Evolutionary conservation across 2,888 invertebrate genomes (phyloP), one percentile per base, ranked within the genome.

Genomic region (Synergus japonicus): DNA sequence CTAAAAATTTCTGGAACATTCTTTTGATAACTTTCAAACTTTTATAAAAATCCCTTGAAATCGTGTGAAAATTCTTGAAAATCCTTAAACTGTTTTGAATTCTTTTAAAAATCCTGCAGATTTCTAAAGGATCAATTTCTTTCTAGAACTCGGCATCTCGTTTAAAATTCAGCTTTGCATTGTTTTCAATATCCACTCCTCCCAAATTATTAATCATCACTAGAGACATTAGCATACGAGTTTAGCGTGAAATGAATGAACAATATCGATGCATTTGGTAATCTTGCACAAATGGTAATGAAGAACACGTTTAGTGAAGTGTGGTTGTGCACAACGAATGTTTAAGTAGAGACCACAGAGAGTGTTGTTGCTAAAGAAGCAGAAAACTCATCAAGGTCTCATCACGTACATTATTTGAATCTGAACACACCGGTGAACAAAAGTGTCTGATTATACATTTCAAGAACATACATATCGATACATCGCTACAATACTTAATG

Each of bases 381-480:
- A 69, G 44, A 18, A 15, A 29, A 49, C 15, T 15, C n/a, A 37
- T 73, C 73, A 37, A 54, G 49, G 37, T 73, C 54, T 73, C 49
- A 13, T 73, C 73, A 54, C 29, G 54, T 73, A 37, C 37, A 49
- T 73, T 9, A 37, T 13, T 37, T 73, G 73, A 73, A 46, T 54
- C 49, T 22, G 44, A 46, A 29, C 9, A 73, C 67, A 37, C 10
- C 37, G 49, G 10, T 37, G 73, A 0, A n/a, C 37, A 41, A 73
- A 73, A 73, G n/a, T n/a, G 37, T 73, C 73, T 73, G 54, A 73
- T 73, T 73, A 73, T 54, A 54, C 5, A 73, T 73, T 73, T 73
- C n/a, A 73, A 49, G 73, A 37, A 73, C 73, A 73, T 49, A 37
- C 37, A n/a, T 73, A 54, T 73, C 54, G 73, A 73, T 37, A 54